Conservation (phyloP, 2,113 vertebrate species). For the Ochotona curzoniae region DNA sequence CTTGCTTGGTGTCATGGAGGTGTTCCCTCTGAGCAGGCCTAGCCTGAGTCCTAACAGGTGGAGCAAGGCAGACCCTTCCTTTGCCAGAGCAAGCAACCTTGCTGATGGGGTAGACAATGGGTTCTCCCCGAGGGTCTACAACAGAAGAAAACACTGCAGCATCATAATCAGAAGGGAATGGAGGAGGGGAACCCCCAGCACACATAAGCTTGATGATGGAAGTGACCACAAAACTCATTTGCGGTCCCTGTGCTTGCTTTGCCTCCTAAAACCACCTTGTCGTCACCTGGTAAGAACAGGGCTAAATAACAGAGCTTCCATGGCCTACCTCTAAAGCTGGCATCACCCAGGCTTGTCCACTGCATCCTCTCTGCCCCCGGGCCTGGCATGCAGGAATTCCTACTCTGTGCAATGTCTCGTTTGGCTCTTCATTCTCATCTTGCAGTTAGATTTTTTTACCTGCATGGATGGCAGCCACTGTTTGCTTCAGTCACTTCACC, state of each 20-base stretch:
- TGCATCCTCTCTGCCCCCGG: not conserved
- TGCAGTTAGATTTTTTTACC: conserved; percentile 25
- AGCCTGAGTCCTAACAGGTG: not conserved
- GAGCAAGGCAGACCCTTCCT: not conserved
- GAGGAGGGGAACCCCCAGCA: not conserved
- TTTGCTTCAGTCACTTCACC: not conserved
- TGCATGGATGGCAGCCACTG: not conserved
- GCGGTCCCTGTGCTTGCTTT: not conserved
- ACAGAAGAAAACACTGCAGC: not conserved
- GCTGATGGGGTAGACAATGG: not conserved
- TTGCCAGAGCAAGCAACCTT: not conserved
- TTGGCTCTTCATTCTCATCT: not conserved
- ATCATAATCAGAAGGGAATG: not conserved
- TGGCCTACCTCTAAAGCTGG: not conserved
- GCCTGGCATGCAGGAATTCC: not conserved
- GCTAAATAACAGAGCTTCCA: not conserved
- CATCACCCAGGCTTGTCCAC: not conserved
- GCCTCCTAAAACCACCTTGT: not conserved
- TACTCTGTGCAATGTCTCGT: not conserved
- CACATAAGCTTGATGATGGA: not conserved
- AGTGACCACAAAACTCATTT: not conserved
- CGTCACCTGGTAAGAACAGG: not conserved
- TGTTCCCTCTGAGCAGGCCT: not conserved
- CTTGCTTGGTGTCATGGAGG: rapidly evolving
- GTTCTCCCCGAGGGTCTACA: not conserved